These are phyloP conservation scores for Bos javanicus DNA, from an alignment of 2,113 vertebrate genomes.

Conservation along the genomic window DNA sequence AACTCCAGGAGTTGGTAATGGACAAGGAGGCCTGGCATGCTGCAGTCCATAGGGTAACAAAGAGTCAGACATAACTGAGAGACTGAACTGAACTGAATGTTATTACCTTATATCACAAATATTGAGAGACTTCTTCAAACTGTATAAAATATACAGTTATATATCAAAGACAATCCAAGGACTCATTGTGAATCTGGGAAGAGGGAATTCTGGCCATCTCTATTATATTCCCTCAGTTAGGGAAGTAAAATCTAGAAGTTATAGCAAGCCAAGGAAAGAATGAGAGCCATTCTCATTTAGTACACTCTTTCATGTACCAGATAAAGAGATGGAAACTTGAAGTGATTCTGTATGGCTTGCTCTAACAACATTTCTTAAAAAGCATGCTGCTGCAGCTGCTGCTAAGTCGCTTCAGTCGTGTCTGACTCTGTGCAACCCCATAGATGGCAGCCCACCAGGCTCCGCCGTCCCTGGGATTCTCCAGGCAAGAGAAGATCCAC, in stretches of 20 bases:
- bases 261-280: background rate
- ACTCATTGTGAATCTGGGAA: background rate
- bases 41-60: background rate
- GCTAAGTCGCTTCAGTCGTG: no score
- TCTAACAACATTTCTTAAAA: background rate
- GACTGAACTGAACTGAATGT: background rate
- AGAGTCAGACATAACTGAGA: fast-evolving
- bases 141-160: background rate
- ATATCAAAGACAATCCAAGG: background rate
- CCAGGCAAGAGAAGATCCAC: background rate
- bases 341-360: background rate
- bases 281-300: background rate
- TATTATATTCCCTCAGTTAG: background rate
- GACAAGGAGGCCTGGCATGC: background rate
- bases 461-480: no score
- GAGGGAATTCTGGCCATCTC: background rate
- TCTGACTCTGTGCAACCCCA: no score
- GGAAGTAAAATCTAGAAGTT: background rate
- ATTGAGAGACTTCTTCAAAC: background rate
- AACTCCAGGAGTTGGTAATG: background rate
- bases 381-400: background rate
- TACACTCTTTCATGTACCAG: background rate
- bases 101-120: background rate
- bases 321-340: background rate
- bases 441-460: no score